These are phyloP conservation scores for Spatula versicolor DNA, from an alignment of 2,797 vertebrate species.

Conservation along the genomic window DNA sequence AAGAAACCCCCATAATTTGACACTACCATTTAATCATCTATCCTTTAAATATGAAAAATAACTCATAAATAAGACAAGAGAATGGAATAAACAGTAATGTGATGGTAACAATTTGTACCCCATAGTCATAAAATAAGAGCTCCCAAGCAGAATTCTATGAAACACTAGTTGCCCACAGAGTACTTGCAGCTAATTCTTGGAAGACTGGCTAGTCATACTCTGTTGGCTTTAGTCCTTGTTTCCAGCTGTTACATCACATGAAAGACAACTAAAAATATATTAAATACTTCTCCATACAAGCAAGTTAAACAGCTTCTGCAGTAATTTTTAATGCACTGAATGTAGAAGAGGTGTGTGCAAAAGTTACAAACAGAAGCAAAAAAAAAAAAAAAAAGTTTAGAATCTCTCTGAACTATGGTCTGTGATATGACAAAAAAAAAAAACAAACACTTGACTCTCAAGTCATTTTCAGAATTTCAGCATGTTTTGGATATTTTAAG, in stretches of 20 bases:
- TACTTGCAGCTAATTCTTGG: conserved; percentile 57
- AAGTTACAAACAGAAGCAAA: not conserved
- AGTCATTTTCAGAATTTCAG: not conserved
- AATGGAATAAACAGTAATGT: not conserved
- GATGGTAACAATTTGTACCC: not conserved
- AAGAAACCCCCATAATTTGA: not conserved
- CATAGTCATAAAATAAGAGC: not conserved
- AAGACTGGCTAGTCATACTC: conserved; percentile 45
- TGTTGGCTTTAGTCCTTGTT: conserved; percentile 62
- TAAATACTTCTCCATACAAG: conserved; percentile 66
- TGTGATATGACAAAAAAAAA: not conserved
- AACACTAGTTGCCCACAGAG: conserved; percentile 1
- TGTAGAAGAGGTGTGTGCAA: not conserved
- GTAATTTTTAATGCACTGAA: not conserved
- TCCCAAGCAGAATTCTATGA: not conserved
- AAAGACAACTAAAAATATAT: conserved; percentile 69
- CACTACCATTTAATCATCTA: not conserved
- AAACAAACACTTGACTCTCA: not conserved
- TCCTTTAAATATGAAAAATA: not conserved
- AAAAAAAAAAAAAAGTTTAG: not conserved
- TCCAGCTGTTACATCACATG: conserved; percentile 64
- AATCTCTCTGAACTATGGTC: not conserved
- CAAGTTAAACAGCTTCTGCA: conserved; percentile 11
- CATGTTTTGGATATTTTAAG: not conserved
- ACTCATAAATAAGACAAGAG: not conserved